Evolutionary conservation across 2,113 vertebrate species (phyloP), one percentile per base, ranked within the genome.

Genomic region (Hydrochoerus hydrochaeris): DNA sequence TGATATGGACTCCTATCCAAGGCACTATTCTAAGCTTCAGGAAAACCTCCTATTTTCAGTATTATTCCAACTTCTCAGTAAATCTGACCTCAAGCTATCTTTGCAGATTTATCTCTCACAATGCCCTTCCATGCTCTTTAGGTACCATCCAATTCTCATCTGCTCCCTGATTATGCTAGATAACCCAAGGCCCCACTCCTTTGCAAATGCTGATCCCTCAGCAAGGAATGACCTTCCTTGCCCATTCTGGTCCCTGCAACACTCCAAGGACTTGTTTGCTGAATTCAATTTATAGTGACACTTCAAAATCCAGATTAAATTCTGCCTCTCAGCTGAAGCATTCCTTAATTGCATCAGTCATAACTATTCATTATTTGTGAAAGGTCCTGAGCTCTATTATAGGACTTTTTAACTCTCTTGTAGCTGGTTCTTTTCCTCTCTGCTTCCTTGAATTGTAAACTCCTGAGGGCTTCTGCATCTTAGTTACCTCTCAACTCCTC

Each of bases 231-330:
- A 63, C 2, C 26, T 93, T 85, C 30, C 26, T 92, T 90, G 62
- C 44, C 46, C 11, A 86, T 5, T 17, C 9, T 46, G 80, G 35
- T 14, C 28, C 6, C 10, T 49, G 65, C 3, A 67, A 49, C 4
- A 58, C 14, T 19, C 32, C 11, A 1, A 92, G 19, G 30, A 60
- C 89, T 95, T 85, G 44, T 92, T 67, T 84, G 86, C 44, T 78
- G 63, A 86, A 83, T 30, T 91, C 11, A 94, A 90, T 90, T 95
- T 6, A 69, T 58, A 94, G 63, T 65, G 85, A 88, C 26, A 90
- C 19, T 71, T 95, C 63, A 71, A 32, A 41, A 94, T 92, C 26
- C 75, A 92, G 62, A 62, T 63, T 90, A 93, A 91, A 95, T 95
- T 94, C 57, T 97, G 71, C 32, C 22, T 75, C 46, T 30, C 20